Conservation (phyloP, 2,888 invertebrate species). For the Sthenelais limicola region DNA sequence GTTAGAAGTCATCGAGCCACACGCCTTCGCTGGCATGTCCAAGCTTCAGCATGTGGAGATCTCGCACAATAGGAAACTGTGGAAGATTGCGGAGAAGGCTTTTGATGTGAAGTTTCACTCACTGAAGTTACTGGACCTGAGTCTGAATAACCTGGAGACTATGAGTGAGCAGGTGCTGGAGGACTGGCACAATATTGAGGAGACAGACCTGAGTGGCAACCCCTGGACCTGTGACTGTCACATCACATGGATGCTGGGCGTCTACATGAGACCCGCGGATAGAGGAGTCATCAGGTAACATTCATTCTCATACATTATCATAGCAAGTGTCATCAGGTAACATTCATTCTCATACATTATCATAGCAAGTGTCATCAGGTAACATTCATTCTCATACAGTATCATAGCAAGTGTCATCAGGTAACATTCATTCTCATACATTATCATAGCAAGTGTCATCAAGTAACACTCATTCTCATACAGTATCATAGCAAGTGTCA, state of each 20-base stretch:
- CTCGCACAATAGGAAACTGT: neutral
- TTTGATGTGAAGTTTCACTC: neutral
- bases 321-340: no score
- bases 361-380: no score
- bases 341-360: no score
- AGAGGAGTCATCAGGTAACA: slow-evolving; percentile 14
- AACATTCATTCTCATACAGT: no score
- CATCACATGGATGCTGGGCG: slow-evolving; percentile 17
- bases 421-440: no score
- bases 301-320: no score
- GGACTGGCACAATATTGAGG: neutral
- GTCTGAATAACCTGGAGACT: slow-evolving; percentile 13
- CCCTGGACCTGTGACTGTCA: slow-evolving; percentile 30
- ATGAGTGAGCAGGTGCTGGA: neutral
- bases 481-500: no score
- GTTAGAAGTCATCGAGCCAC: neutral
- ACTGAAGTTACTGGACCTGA: slow-evolving; percentile 13
- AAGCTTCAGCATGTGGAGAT: neutral
- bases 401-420: no score
- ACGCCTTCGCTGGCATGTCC: neutral
- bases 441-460: no score
- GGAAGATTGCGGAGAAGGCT: neutral
- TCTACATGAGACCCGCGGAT: neutral
- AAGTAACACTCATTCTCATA: no score
- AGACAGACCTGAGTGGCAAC: slow-evolving; percentile 23